phyloP scores from a whole-genome alignment of 1,140 invertebrate genomes.

The Ctenoplectra terminalis region DNA sequence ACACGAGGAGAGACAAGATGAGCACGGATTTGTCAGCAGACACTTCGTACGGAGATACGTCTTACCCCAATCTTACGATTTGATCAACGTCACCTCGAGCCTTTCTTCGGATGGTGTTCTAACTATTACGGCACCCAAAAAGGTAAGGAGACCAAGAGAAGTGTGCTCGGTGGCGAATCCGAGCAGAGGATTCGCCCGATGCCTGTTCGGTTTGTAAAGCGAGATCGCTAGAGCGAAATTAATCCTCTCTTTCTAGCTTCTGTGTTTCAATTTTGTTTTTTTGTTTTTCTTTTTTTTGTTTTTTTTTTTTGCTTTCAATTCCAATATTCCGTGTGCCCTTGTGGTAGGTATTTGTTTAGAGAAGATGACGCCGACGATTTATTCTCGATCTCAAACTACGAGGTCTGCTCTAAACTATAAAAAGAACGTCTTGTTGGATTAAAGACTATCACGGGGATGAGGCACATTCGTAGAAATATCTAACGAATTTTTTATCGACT shows the following conservation, averaged over 20 bases:
- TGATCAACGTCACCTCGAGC: conserved; percentile 81
- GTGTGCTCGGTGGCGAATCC: conserved; percentile 28
- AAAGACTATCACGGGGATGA: conserved; percentile 27
- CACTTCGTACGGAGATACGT: conserved; percentile 84
- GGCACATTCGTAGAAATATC: conserved; percentile 41
- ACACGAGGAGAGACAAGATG: conserved; percentile 85
- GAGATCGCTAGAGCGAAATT: conserved; percentile 21
- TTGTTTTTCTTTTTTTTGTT: no score
- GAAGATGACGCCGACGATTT: conserved; percentile 69
- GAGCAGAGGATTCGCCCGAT: conserved; percentile 52
- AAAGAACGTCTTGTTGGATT: conserved; percentile 65
- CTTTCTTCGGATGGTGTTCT: conserved; percentile 85
- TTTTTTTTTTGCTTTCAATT: conserved; percentile 51
- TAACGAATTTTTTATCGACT: conserved; percentile 39
- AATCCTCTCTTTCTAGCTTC: conserved; percentile 32
- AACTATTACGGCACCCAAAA: conserved; percentile 83
- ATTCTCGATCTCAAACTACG: conserved; percentile 73
- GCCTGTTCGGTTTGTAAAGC: conserved; percentile 49
- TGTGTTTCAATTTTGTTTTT: no score
- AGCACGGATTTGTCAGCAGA: conserved; percentile 84
- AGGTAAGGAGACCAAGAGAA: conserved; percentile 75
- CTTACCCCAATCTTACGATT: conserved; percentile 82
- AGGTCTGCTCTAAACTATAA: conserved; percentile 75
- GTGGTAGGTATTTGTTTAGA: conserved; percentile 57
- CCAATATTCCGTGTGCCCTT: conserved; percentile 58